A percentile compares a stretch with the other conserved stretches of the same genome.
These are phyloP conservation scores for Epinotia bilunana DNA, from an alignment of 2,888 invertebrate species.

Conservation along the genomic window DNA sequence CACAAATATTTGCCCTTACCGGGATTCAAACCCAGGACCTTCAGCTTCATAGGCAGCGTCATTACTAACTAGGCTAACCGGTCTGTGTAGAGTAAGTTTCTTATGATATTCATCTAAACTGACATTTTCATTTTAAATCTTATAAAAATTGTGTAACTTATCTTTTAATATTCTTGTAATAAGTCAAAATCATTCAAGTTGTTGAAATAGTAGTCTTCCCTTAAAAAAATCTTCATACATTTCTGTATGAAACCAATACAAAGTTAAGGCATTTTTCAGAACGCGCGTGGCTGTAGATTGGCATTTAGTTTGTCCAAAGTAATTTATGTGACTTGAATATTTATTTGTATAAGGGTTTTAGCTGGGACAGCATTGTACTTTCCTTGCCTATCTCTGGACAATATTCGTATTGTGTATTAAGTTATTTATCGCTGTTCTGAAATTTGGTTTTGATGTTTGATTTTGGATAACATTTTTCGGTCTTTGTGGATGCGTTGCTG, in stretches of 20 bases:
- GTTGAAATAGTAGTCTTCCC: constrained; percentile 15
- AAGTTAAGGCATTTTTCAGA: constrained; percentile 55
- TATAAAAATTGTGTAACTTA: too few species aligned
- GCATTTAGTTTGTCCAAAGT: constrained; percentile 83
- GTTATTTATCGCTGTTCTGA: constrained; percentile 57
- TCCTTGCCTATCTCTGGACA: constrained; percentile 48
- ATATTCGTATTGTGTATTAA: constrained; percentile 62
- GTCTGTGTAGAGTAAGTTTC: too few species aligned
- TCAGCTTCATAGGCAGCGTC: too few species aligned
- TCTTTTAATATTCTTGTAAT: not conserved
- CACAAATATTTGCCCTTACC: too few species aligned
- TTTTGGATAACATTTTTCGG: not conserved
- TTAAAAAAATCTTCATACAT: not conserved
- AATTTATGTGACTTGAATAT: constrained; percentile 83
- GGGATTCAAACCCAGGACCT: too few species aligned
- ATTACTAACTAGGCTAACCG: too few species aligned
- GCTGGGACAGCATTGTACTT: constrained; percentile 65
- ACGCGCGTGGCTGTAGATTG: constrained; percentile 80
- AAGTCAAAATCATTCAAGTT: not conserved
- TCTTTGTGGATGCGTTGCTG: too few species aligned
- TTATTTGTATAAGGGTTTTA: constrained; percentile 82
- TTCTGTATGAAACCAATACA: not conserved
- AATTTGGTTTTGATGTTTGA: constrained; percentile 30
- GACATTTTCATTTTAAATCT: too few species aligned
- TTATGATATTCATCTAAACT: too few species aligned